These are phyloP conservation scores for Melieria omissa DNA, from an alignment of 2,888 invertebrate genomes.

Conservation along the genomic window DNA sequence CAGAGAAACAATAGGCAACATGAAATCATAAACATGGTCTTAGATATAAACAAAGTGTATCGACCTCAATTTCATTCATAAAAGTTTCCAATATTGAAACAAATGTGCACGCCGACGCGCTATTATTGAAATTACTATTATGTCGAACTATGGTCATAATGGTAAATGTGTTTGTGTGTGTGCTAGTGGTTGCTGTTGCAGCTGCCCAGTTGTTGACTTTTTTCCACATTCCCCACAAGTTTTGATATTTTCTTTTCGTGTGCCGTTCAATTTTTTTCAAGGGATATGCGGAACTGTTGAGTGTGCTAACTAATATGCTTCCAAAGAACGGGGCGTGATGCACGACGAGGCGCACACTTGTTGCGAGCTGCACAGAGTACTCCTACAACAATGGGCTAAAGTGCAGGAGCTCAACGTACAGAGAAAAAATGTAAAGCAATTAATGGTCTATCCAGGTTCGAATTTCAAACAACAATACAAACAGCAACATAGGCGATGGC, in stretches of 20 bases:
- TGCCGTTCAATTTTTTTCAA: not conserved
- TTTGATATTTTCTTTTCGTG: not conserved
- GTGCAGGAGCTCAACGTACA: not conserved
- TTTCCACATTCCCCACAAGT: not conserved
- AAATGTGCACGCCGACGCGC: slow-evolving; percentile 19
- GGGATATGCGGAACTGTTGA: not conserved
- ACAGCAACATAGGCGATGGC: not conserved
- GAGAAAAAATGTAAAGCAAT: not conserved
- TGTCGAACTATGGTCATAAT: slow-evolving; percentile 25
- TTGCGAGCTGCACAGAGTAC: not conserved
- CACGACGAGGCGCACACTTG: slow-evolving; percentile 5
- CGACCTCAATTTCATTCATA: slow-evolving; percentile 51
- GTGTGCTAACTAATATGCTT: not conserved
- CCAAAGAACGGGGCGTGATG: not conserved
- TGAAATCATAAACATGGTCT: too few species aligned
- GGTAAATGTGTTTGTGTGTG: not conserved
- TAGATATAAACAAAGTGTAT: slow-evolving; percentile 47
- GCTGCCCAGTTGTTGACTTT: not conserved
- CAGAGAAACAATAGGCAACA: too few species aligned
- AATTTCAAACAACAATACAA: not conserved
- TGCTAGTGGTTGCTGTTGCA: not conserved
- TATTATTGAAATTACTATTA: slow-evolving; percentile 38
- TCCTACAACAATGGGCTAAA: slow-evolving; percentile 1
- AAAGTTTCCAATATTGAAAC: slow-evolving; percentile 23
- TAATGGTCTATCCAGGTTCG: not conserved